Evolutionary conservation across 2,888 invertebrate species (phyloP).

Genomic region (Biston stratarius): DNA sequence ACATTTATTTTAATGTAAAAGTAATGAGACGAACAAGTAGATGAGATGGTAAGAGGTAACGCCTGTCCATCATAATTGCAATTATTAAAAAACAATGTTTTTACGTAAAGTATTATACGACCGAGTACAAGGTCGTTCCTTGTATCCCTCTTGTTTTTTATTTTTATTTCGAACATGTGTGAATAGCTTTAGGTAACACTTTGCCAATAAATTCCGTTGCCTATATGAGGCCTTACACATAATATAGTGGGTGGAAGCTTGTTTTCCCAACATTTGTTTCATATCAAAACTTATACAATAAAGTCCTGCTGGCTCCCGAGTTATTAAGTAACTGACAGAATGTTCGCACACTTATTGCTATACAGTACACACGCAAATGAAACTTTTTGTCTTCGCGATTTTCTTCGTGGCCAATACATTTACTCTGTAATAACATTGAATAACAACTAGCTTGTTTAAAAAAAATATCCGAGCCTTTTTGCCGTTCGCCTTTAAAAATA

Average conservation of each 20-base stretch:
- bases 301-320: background rate
- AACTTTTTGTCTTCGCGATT: background rate
- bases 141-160: background rate
- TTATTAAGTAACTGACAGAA: background rate
- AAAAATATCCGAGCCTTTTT: background rate
- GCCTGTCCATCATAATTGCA: too few relatives aligned
- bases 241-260: background rate
- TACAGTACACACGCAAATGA: background rate
- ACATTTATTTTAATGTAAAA: too few relatives aligned
- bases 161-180: background rate
- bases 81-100: too few relatives aligned
- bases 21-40: too few relatives aligned
- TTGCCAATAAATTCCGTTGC: too few relatives aligned
- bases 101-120: too few relatives aligned
- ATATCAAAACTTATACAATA: conserved; percentile 8
- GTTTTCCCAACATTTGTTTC: conserved; percentile 4
- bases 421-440: background rate
- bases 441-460: background rate
- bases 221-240: too few relatives aligned
- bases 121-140: background rate
- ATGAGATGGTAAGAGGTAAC: too few relatives aligned
- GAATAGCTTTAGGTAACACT: background rate
- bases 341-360: background rate
- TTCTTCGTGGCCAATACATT: background rate
- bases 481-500: background rate